phyloP scores from a whole-genome alignment of 2,113 vertebrate species.

The Podilymbus podiceps region DNA sequence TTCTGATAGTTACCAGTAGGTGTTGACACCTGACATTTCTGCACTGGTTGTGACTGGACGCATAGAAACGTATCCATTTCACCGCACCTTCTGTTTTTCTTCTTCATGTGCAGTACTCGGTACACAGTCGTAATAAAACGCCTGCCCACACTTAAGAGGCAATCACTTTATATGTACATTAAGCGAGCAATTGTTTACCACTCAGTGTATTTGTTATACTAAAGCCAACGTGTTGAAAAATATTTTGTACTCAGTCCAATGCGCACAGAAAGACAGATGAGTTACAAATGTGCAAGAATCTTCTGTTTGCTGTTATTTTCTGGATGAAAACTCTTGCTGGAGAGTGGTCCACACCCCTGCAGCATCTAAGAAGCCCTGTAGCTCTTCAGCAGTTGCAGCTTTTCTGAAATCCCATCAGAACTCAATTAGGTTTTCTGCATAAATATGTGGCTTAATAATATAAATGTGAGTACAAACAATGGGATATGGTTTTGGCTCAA shows the following conservation, averaged over 20 bases:
- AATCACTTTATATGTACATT: not conserved
- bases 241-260: not conserved
- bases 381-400: constrained; percentile 6
- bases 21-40: not conserved
- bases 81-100: not conserved
- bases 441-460: not conserved
- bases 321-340: not conserved
- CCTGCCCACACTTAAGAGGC: not conserved
- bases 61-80: not conserved
- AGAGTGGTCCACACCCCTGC: not conserved
- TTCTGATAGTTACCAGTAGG: not conserved
- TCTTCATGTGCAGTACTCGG: not conserved
- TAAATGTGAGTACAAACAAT: constrained; percentile 6
- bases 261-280: not conserved
- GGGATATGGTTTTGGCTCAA: not conserved
- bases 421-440: not conserved
- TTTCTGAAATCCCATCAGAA: not conserved
- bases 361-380: not conserved
- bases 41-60: not conserved
- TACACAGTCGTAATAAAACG: not conserved
- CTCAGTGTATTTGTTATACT: not conserved
- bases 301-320: not conserved
- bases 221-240: not conserved
- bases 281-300: not conserved
- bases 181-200: not conserved